Percentiles rank a stretch among this genome's conserved stretches.
phyloP scores from a whole-genome alignment of 1,140 invertebrate genomes.

The Trichonephila inaurata region DNA sequence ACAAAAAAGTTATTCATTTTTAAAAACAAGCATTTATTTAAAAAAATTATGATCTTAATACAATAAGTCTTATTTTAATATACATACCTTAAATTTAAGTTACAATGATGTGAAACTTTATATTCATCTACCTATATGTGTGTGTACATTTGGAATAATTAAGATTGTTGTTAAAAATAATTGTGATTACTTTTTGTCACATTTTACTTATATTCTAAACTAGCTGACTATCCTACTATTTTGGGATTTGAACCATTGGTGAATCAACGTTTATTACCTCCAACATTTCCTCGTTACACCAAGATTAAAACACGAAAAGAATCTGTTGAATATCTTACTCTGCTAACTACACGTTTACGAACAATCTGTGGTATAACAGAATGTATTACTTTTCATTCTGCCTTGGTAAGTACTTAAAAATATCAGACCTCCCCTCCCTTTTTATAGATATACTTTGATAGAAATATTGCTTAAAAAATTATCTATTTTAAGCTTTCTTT shows the following conservation, averaged over 20 bases:
- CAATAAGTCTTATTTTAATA: too few relatives aligned
- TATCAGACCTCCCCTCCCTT: too few relatives aligned
- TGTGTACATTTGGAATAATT: too few relatives aligned
- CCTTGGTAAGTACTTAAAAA: slow-evolving; percentile 85
- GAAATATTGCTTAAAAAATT: too few relatives aligned
- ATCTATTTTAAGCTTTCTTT: too few relatives aligned
- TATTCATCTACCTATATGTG: too few relatives aligned
- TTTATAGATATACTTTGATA: too few relatives aligned
- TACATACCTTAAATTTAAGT: too few relatives aligned
- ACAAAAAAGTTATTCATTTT: too few relatives aligned
- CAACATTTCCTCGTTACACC: slow-evolving; percentile 98
- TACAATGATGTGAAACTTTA: too few relatives aligned
- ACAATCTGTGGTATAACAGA: slow-evolving; percentile 91
- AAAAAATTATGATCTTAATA: too few relatives aligned
- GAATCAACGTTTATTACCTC: slow-evolving; percentile 95
- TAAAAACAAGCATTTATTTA: too few relatives aligned
- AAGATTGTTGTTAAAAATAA: background rate
- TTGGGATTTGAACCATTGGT: slow-evolving; percentile 97
- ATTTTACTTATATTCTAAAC: slow-evolving; percentile 2
- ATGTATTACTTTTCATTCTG: slow-evolving; percentile 89
- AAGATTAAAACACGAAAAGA: slow-evolving; percentile 92
- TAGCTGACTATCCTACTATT: slow-evolving; percentile 81
- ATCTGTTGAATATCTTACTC: slow-evolving; percentile 91
- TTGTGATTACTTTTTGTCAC: background rate
- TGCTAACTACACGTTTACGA: slow-evolving; percentile 89